A percentile compares a stretch with the other conserved stretches of the same genome.
Conservation (phyloP, 2,797 vertebrate genomes). For the Percopsis omiscomaycus region DNA sequence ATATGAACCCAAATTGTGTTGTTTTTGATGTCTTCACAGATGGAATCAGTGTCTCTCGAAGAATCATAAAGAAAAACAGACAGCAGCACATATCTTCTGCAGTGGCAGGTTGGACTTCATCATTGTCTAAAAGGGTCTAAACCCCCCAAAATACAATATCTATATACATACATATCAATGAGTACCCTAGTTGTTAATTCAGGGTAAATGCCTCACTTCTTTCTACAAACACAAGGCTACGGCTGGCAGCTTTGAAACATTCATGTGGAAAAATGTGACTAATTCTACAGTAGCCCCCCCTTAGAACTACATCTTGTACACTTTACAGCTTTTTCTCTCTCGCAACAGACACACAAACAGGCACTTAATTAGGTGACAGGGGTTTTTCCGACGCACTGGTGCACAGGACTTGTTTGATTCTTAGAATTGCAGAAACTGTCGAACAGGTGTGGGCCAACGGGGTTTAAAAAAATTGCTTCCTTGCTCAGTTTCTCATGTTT, state of each 20-base stretch:
- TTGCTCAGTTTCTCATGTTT: constrained; percentile 24
- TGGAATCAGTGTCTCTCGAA: constrained; percentile 60
- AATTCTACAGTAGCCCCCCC: constrained; percentile 21
- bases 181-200: constrained; percentile 15
- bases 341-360: constrained; percentile 23
- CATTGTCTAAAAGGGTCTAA: no score
- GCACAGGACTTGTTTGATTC: constrained; percentile 51
- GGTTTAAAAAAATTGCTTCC: constrained; percentile 35
- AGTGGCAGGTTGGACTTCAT: constrained; percentile 57
- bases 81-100: constrained; percentile 37
- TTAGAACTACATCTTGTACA: constrained; percentile 42
- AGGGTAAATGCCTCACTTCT: constrained; percentile 20
- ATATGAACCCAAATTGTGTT: no score
- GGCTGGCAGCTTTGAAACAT: constrained; percentile 29
- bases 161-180: background rate
- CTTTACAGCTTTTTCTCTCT: constrained; percentile 35
- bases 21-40: constrained; percentile 59
- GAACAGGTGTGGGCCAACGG: constrained; percentile 66
- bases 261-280: constrained; percentile 53
- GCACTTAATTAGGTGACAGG: constrained; percentile 50
- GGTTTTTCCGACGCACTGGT: constrained; percentile 55
- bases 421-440: constrained; percentile 48
- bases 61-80: constrained; percentile 56
- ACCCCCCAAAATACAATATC: no score
- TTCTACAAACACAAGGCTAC: background rate